Base-by-base conservation (phyloP, 2,888 invertebrate genomes). In the Ceraclea dissimilis region DNA sequence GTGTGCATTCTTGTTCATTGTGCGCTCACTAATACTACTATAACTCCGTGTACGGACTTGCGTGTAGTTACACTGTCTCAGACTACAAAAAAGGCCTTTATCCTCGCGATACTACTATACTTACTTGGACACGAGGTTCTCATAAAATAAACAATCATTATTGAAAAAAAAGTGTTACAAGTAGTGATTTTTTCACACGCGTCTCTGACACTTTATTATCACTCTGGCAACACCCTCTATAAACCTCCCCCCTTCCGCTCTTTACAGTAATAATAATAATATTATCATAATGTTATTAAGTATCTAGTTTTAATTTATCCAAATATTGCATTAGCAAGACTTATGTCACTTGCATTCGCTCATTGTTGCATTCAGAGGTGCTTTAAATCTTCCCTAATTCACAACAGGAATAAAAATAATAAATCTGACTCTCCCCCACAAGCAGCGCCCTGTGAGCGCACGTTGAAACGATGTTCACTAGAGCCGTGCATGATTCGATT, bases 241-340 rank as follows among this genome's bases (percentile, higher is more conserved):
- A 17, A 20, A 49, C 20, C 20, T 18, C 18, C 43, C 43, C 43
- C 43, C 43, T 13, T n/a, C n/a, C n/a, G 6, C 16, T 43, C 17
- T 13, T 13, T 43, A n/a, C 43, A 17, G 5, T 10, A 26, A 6
- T 26, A 10, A 26, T 26, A 26, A 4, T 26, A 10, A 8, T 39
- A 16, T 39, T 16, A 39, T 39, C 13, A 16, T 13, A 4, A 39
- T 4, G 20, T 39, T 39, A 16, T 13, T 16, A 39, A 13, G 20
- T 5, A 49, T 44, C 44, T 49, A 52, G 57, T 60, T 57, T 62
- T 62, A 62, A 62, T 62, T 62, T 60, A 60, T 62, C 62, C 60
- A 60, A 62, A 62, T 62, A 62, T 62, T 62, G 62, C 62, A 60
- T 62, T 62, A 62, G 56, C 39, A 44, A 49, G 57, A 58, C 60